Base-by-base conservation (phyloP, 2,797 vertebrate species). In the Sciaenops ocellatus region DNA sequence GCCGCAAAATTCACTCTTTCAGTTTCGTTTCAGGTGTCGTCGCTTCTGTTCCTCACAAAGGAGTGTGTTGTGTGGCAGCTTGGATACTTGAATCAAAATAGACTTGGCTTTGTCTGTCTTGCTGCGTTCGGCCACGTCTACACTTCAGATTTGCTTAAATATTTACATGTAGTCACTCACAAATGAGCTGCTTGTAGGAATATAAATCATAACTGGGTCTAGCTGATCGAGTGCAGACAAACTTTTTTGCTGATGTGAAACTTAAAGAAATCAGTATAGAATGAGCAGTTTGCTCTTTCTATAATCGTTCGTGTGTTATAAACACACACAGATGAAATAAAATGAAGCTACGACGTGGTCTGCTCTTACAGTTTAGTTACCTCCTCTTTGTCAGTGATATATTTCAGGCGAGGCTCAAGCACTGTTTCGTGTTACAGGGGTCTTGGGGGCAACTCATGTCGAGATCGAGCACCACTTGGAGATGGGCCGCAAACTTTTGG, bases 381-480 rank as follows among this genome's bases (percentile, higher is more conserved):
- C 6, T 15, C 12, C 3, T 24, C 15, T 44, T 20, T 64, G 18
- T 50, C 78, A 16, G 48, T 24, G 8, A 10, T 68, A 10, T 79
- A 65, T 82, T 85, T 64, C 77, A 26, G 76, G 57, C 1, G 2
- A 30, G 55, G 72, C 69, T 75, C 10, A 84, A 17, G 28, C 22
- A 2, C 68, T 8, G 83, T 76, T 48, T 82, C 85, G 18, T 83
- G 46, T 93, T 93, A 26, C 91, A 97, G 96, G 96, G 70, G 92
- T 96, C 73, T 84, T 96, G 50, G 96, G 96, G 22, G 94, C 94
- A 1, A 95, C 95, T 41, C 96, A 93, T 44, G 95, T 94, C 1
- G 96, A 97, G 92, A 96, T 97, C 0, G 96, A 97, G 83, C 96
- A 95, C 84, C 96, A 97, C 85, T 90, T 97, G 91, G 96, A 97